These are phyloP conservation scores for Carettochelys insculpta DNA, from an alignment of 2,113 vertebrate genomes.

Conservation along the genomic window DNA sequence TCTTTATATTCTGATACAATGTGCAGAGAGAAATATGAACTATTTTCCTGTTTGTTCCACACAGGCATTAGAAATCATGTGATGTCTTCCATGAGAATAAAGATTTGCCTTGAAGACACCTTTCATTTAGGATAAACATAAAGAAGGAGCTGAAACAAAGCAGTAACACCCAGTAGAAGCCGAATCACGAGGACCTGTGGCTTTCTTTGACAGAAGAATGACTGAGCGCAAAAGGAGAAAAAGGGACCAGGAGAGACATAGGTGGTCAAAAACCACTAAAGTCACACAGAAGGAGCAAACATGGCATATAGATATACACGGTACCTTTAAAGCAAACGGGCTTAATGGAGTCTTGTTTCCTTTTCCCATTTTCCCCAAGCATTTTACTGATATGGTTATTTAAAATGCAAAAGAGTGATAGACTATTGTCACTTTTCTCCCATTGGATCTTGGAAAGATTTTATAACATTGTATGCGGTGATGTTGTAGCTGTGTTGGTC, in stretches of 20 bases:
- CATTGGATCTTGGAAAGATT: neutral
- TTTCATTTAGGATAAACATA: neutral
- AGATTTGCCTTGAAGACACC: neutral
- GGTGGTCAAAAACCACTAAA: neutral
- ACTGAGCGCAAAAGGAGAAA: neutral
- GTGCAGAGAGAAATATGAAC: neutral
- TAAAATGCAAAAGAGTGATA: neutral
- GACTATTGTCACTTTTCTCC: constrained; percentile 30
- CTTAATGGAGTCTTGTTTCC: constrained; percentile 40
- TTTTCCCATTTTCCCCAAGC: constrained; percentile 7
- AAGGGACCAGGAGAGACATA: neutral
- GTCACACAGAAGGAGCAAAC: constrained; percentile 22
- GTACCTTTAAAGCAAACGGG: constrained; percentile 16
- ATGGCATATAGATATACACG: constrained; percentile 44
- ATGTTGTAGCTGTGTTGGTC: neutral
- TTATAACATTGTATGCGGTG: neutral
- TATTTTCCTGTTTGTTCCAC: neutral
- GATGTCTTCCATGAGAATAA: neutral
- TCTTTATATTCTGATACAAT: neutral
- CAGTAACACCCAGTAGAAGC: no score
- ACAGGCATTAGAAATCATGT: neutral
- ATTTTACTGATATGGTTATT: constrained; percentile 17
- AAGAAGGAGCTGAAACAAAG: neutral
- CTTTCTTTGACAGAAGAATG: no score
- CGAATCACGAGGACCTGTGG: no score